Conservation (phyloP, 2,888 invertebrate genomes). For the Marronus borbonicus region DNA sequence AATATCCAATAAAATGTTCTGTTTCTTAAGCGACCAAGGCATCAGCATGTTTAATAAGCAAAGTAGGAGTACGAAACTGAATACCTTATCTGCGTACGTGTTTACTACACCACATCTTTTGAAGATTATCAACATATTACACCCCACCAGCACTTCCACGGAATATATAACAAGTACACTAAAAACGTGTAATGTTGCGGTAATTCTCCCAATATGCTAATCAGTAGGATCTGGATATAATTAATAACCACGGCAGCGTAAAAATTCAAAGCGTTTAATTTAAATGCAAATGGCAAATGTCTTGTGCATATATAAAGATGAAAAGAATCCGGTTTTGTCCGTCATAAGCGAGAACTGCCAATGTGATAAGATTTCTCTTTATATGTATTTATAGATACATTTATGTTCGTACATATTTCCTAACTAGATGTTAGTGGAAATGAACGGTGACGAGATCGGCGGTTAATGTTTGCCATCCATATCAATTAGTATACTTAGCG, state of each 20-base stretch:
- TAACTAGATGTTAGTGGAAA: not conserved
- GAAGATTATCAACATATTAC: too few relatives aligned
- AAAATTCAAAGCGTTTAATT: slow-evolving; percentile 14
- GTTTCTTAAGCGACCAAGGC: too few relatives aligned
- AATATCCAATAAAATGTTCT: too few relatives aligned
- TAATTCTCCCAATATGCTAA: slow-evolving; percentile 10
- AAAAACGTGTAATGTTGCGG: not conserved
- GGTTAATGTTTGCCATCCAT: slow-evolving; percentile 1
- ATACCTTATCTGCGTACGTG: too few relatives aligned
- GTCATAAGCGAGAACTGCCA: slow-evolving; percentile 1
- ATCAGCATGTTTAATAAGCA: too few relatives aligned
- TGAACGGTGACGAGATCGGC: not conserved
- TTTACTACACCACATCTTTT: too few relatives aligned
- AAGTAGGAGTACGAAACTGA: too few relatives aligned
- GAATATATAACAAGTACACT: not conserved
- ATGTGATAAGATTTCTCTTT: slow-evolving; percentile 10
- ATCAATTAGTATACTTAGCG: slow-evolving; percentile 17
- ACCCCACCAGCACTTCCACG: not conserved
- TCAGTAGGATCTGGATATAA: not conserved
- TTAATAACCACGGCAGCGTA: not conserved
- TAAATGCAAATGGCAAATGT: slow-evolving; percentile 6
- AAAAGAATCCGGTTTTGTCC: slow-evolving; percentile 22
- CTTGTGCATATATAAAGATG: slow-evolving; percentile 5
- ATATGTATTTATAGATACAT: not conserved
- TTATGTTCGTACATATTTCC: not conserved